Percentiles rank a stretch among this genome's conserved stretches.
Evolutionary conservation across 2,888 invertebrate species (phyloP).

Genomic region (Oxyteleia sp.): DNA sequence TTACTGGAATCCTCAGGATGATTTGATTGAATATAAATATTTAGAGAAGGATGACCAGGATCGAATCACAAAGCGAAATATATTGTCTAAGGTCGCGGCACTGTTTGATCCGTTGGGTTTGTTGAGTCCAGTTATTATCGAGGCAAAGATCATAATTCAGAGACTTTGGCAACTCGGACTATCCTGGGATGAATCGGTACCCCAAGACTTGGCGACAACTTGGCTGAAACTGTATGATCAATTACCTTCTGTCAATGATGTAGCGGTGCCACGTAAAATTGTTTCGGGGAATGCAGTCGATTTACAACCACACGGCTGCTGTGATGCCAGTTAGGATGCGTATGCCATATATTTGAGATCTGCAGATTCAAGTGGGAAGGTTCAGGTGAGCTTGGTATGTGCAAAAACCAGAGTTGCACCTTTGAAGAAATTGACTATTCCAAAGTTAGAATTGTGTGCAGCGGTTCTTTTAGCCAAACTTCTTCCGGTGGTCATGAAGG

Average conservation of each 20-base stretch:
- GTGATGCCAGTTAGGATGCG: constrained; percentile 28
- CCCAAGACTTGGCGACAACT: constrained; percentile 11
- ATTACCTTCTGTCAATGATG: constrained; percentile 11
- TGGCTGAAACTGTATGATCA: constrained; percentile 9
- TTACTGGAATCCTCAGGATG: constrained; percentile 5
- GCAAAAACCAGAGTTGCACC: constrained; percentile 29
- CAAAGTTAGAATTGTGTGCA: constrained; percentile 17
- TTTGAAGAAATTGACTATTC: constrained; percentile 31
- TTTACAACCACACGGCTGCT: constrained; percentile 22
- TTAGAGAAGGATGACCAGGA: neutral
- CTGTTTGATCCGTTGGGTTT: constrained; percentile 21
- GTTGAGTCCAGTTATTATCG: constrained; percentile 11
- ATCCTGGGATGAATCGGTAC: constrained; percentile 28
- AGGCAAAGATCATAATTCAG: constrained; percentile 28
- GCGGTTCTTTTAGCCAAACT: constrained; percentile 11
- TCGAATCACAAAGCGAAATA: constrained; percentile 4
- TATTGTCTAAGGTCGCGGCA: constrained; percentile 15
- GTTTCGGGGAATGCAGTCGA: neutral
- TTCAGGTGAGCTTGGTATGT: constrained; percentile 1
- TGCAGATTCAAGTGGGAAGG: neutral
- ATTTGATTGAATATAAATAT: constrained; percentile 9
- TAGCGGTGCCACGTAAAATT: constrained; percentile 15
- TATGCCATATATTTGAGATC: constrained; percentile 29
- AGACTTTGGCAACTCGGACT: constrained; percentile 11
- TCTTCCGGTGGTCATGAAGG: neutral